phyloP scores from a whole-genome alignment of 2,113 vertebrate genomes.

The Datnioides undecimradiatus region DNA sequence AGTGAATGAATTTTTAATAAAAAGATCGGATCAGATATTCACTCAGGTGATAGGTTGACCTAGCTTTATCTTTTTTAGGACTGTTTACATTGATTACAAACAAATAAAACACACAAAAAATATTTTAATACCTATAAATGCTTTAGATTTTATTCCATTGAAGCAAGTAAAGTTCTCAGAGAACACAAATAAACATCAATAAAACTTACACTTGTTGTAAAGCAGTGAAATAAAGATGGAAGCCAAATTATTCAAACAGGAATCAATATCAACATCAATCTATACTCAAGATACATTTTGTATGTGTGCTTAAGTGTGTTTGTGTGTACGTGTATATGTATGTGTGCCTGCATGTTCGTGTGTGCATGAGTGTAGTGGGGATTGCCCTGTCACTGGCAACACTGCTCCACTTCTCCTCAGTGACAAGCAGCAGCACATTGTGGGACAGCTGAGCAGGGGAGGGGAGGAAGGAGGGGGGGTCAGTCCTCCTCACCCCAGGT shows the following conservation, averaged over 20 bases:
- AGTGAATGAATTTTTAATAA: background rate
- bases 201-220: background rate
- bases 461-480: conserved; percentile 43
- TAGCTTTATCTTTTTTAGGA: background rate
- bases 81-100: background rate
- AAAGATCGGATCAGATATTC: background rate
- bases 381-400: conserved; percentile 68
- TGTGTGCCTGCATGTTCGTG: background rate
- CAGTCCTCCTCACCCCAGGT: conserved; percentile 67
- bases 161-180: background rate
- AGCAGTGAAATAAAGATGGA: background rate
- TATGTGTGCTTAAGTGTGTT: background rate
- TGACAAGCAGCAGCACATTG: conserved; percentile 95
- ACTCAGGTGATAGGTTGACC: background rate
- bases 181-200: background rate
- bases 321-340: background rate
- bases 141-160: background rate
- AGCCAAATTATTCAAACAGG: background rate
- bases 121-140: background rate
- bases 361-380: conserved; percentile 24
- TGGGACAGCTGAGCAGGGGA: conserved; percentile 88
- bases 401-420: conserved; percentile 77
- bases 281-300: background rate
- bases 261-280: background rate
- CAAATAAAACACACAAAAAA: background rate